Percentiles rank a stretch among this genome's conserved stretches.
Evolutionary conservation across 92 coral and sea anemone species (phyloP).

Genomic region (Anthopleura xanthogrammica): DNA sequence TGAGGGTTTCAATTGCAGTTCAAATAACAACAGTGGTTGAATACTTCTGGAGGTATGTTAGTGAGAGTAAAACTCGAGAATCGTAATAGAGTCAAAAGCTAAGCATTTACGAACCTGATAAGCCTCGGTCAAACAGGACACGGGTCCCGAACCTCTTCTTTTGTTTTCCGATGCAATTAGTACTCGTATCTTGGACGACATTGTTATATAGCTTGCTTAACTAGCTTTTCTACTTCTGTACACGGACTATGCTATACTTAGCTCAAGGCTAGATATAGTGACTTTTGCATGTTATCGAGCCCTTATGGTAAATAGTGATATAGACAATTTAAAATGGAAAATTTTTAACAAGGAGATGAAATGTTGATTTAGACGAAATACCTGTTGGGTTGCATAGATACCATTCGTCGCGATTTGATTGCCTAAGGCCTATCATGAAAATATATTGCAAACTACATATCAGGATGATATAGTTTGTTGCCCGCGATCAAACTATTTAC

Average conservation of each 20-base stretch:
- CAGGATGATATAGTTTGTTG: too few relatives aligned
- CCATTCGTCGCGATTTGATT: background rate
- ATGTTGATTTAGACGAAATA: constrained; percentile 20
- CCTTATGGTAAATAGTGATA: too few relatives aligned
- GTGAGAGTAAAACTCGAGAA: too few relatives aligned
- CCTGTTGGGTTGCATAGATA: constrained; percentile 13
- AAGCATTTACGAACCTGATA: background rate
- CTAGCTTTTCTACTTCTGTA: background rate
- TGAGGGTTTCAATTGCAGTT: too few relatives aligned
- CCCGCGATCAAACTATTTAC: too few relatives aligned
- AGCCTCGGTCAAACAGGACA: background rate
- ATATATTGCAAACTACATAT: too few relatives aligned
- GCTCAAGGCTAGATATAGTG: too few relatives aligned
- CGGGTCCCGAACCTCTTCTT: background rate
- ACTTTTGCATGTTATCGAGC: too few relatives aligned
- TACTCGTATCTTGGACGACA: background rate
- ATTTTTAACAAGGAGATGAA: background rate
- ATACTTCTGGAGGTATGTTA: too few relatives aligned
- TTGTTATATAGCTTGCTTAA: background rate
- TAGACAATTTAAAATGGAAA: too few relatives aligned
- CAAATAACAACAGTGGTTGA: too few relatives aligned
- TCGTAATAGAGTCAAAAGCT: background rate
- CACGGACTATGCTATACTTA: background rate
- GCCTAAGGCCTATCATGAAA: background rate
- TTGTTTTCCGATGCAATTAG: background rate